Conservation (phyloP, 2,888 invertebrate genomes). For the Troglohyphantes excavatus region DNA sequence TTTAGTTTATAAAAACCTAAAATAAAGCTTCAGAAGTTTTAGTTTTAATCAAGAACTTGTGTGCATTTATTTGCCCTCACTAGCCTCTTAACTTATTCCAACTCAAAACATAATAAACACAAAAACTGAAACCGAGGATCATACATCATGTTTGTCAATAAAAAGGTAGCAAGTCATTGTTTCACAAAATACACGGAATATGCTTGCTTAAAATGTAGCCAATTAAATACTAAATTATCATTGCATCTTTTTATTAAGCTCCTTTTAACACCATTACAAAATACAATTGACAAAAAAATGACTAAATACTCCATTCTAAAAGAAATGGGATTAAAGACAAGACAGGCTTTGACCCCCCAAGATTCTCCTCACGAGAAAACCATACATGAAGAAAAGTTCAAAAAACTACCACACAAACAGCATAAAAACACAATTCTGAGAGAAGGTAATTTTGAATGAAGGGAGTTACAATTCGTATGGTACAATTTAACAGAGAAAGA, state of each 20-base stretch:
- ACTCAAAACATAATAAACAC: not conserved
- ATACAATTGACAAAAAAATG: slow-evolving; percentile 72
- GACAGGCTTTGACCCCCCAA: slow-evolving; percentile 45
- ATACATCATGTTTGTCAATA: not conserved
- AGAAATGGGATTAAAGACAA: slow-evolving; percentile 41
- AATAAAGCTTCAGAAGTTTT: not conserved
- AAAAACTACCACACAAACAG: slow-evolving; percentile 61
- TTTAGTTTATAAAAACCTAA: not conserved
- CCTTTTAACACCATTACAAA: slow-evolving; percentile 78
- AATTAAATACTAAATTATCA: slow-evolving; percentile 41
- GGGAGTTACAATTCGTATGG: slow-evolving; percentile 42
- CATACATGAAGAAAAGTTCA: slow-evolving; percentile 57
- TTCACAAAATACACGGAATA: not conserved
- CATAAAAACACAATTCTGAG: slow-evolving; percentile 56
- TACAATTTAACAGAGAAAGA: slow-evolving; percentile 62
- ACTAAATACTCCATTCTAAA: slow-evolving; percentile 65
- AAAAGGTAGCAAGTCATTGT: not conserved
- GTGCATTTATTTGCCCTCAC: not conserved
- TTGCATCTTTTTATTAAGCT: slow-evolving; percentile 76
- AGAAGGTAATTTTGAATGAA: slow-evolving; percentile 62
- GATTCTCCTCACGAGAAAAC: slow-evolving; percentile 25
- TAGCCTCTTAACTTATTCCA: not conserved
- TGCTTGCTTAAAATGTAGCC: slow-evolving; percentile 14
- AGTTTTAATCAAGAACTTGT: not conserved
- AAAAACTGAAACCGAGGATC: not conserved